Conservation (phyloP, 1,140 invertebrate species). For the Akabosia matsudoensis region DNA sequence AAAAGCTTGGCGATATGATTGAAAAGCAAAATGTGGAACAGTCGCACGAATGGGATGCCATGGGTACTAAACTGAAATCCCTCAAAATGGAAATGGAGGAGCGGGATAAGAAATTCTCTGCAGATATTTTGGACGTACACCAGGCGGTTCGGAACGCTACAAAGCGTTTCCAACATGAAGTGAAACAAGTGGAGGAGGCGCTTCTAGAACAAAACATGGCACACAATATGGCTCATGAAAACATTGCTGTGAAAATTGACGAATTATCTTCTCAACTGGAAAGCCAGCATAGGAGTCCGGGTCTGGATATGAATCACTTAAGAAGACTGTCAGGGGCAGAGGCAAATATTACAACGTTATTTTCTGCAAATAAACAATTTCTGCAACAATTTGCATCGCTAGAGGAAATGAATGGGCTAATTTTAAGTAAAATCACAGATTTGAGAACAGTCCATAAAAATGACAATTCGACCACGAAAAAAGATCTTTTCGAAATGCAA, state of each 20-base stretch:
- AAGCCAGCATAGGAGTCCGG: not conserved
- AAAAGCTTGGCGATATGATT: constrained; percentile 28
- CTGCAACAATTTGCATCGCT: constrained; percentile 6
- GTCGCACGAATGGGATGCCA: constrained; percentile 11
- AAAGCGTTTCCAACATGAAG: constrained; percentile 21
- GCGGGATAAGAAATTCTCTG: not conserved
- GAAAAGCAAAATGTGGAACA: constrained; percentile 30
- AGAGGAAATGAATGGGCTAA: constrained; percentile 17
- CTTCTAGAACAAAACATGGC: constrained; percentile 35
- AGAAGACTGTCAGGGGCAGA: constrained; percentile 12
- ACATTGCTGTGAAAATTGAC: constrained; percentile 32
- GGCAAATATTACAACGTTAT: constrained; percentile 27
- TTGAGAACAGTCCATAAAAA: constrained; percentile 15
- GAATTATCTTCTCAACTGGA: not conserved
- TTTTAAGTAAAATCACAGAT: constrained; percentile 21
- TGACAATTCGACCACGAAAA: constrained; percentile 1
- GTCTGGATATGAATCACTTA: not conserved
- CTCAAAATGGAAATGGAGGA: constrained; percentile 1
- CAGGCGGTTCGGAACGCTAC: not conserved
- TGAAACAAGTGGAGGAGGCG: constrained; percentile 33
- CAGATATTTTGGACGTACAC: not conserved
- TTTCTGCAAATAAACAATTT: constrained; percentile 27
- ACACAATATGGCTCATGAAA: constrained; percentile 34
- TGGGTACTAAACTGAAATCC: not conserved
- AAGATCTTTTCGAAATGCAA: not conserved